Conservation (phyloP, 2,113 vertebrate species). For the Psammodynastes pulverulentus region DNA sequence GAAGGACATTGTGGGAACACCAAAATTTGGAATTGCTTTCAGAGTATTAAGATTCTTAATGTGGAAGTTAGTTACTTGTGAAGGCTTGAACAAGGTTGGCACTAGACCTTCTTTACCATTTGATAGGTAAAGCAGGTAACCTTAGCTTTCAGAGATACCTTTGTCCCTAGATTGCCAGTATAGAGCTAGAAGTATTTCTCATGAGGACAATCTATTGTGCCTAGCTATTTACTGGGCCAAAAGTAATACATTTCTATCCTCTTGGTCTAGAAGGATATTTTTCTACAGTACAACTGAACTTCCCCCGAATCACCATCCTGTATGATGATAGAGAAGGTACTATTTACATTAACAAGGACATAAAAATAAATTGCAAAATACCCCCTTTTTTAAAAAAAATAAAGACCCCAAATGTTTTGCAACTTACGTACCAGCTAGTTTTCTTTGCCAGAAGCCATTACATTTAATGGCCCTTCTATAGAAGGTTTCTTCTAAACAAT, state of each 20-base stretch:
- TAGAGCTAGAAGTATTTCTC: not conserved
- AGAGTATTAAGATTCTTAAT: not conserved
- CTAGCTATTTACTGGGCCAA: not conserved
- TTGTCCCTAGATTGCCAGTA: not conserved
- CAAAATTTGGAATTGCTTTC: not conserved
- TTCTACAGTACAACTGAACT: not conserved
- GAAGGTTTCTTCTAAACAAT: not conserved
- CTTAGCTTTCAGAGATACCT: not conserved
- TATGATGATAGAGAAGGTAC: not conserved
- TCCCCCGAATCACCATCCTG: not conserved
- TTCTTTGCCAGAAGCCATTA: not conserved
- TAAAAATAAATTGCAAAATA: not conserved
- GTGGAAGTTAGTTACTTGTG: not conserved
- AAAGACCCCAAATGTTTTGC: not conserved
- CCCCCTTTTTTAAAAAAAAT: not conserved
- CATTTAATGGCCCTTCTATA: not conserved
- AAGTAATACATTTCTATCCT: not conserved
- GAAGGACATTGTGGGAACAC: not conserved
- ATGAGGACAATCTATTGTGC: not conserved
- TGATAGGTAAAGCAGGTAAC: not conserved
- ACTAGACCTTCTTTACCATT: not conserved
- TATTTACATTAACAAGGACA: not conserved
- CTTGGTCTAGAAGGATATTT: not conserved
- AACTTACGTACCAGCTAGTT: not conserved
- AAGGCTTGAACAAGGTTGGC: not conserved